Percentiles rank a stretch among this genome's conserved stretches.
Evolutionary conservation across 2,797 vertebrate genomes (phyloP).

Genomic region (Myripristis jacobus): DNA sequence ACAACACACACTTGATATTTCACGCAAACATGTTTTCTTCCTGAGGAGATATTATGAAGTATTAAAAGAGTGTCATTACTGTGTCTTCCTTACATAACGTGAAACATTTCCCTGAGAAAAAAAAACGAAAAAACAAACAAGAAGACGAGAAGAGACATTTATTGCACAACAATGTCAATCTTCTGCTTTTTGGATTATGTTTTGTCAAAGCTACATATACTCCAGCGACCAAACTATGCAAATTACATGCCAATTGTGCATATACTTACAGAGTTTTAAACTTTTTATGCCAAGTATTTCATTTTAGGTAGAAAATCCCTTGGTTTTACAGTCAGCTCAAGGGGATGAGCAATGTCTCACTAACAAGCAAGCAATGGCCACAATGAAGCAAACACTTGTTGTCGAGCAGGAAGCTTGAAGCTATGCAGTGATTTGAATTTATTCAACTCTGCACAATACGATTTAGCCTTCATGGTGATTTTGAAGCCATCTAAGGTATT

Average conservation of each 20-base stretch:
- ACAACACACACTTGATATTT: too few species aligned
- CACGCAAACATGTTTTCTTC: background rate
- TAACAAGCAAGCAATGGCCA: conserved; percentile 16
- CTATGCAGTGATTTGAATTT: conserved; percentile 15
- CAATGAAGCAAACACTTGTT: background rate
- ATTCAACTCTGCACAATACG: conserved; percentile 12
- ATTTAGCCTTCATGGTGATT: conserved; percentile 27
- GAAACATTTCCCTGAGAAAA: background rate
- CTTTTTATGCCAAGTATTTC: conserved; percentile 9
- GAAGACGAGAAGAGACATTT: background rate
- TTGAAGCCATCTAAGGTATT: conserved; percentile 11
- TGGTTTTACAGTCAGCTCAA: conserved; percentile 12
- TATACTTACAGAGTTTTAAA: background rate
- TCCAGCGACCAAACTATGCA: too few species aligned
- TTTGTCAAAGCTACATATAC: too few species aligned
- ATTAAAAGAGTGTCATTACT: background rate
- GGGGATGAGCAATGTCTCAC: background rate
- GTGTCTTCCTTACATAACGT: background rate
- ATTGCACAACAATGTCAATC: too few species aligned
- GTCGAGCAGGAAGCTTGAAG: background rate
- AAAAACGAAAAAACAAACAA: too few species aligned
- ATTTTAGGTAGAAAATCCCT: background rate
- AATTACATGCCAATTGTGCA: background rate
- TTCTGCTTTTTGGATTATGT: too few species aligned
- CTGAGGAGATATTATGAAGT: background rate